Percentiles rank a stretch among this genome's conserved stretches.
phyloP scores from a whole-genome alignment of 2,797 vertebrate species.

The Acanthurus leucopareius region DNA sequence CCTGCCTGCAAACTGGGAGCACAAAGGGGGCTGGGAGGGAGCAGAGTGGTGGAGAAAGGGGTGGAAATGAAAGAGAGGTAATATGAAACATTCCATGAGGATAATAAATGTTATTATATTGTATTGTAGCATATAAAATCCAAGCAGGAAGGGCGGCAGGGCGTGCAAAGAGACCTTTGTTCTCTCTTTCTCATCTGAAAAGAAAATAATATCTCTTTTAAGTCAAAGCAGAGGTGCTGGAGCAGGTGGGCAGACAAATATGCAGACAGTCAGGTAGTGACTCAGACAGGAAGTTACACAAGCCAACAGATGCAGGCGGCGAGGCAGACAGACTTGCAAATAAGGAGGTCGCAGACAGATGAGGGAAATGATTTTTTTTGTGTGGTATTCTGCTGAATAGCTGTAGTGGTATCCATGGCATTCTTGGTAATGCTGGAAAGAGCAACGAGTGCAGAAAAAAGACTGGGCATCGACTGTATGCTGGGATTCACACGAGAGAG shows the following conservation, averaged over 20 bases:
- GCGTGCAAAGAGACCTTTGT: slow-evolving; percentile 38
- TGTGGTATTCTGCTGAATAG: slow-evolving; percentile 72
- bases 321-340: slow-evolving; percentile 53
- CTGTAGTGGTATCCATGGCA: slow-evolving; percentile 81
- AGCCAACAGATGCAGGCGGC: slow-evolving; percentile 56
- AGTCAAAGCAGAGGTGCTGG: slow-evolving; percentile 29
- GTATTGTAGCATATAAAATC: slow-evolving; percentile 22
- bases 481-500: slow-evolving; percentile 65
- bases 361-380: slow-evolving; percentile 46
- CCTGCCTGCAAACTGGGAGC: slow-evolving; percentile 57
- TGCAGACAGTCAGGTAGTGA: slow-evolving; percentile 73
- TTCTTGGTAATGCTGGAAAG: slow-evolving; percentile 61
- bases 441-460: slow-evolving; percentile 37
- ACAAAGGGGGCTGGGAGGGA: slow-evolving; percentile 42
- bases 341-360: slow-evolving; percentile 58
- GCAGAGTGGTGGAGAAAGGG: slow-evolving; percentile 16
- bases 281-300: slow-evolving; percentile 72
- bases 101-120: slow-evolving; percentile 59
- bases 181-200: slow-evolving; percentile 38
- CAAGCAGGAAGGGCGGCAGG: slow-evolving; percentile 11
- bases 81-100: slow-evolving; percentile 35
- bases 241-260: slow-evolving; percentile 74
- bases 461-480: slow-evolving; percentile 29
- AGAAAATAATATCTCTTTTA: slow-evolving; percentile 45
- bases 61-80: slow-evolving; percentile 23